Percentiles rank a stretch among this genome's conserved stretches.
These are phyloP conservation scores for Limnephilus rhombicus DNA, from an alignment of 2,888 invertebrate genomes.

Conservation along the genomic window DNA sequence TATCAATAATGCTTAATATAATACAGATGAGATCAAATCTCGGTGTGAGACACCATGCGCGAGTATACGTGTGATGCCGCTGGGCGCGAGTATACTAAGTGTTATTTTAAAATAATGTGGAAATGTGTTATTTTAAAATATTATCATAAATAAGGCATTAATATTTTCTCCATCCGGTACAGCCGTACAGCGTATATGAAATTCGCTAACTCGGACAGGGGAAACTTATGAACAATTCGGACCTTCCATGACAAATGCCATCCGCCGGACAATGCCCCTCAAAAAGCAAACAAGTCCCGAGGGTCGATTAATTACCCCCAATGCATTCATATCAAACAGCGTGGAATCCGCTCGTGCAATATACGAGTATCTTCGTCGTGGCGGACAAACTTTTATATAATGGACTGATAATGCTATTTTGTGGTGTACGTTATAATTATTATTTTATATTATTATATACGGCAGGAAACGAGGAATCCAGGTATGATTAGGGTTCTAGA, in stretches of 20 bases:
- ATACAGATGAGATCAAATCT: too few relatives aligned
- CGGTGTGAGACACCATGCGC: too few relatives aligned
- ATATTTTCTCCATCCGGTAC: neutral
- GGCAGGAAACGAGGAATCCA: too few relatives aligned
- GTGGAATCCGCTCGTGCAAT: neutral
- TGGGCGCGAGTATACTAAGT: too few relatives aligned
- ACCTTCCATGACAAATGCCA: neutral
- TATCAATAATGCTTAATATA: too few relatives aligned
- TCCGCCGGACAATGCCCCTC: neutral
- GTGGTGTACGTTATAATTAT: neutral
- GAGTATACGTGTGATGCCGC: too few relatives aligned
- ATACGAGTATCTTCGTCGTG: neutral
- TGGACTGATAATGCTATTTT: neutral
- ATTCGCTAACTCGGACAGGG: neutral
- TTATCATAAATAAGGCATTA: too few relatives aligned
- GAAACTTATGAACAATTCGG: neutral
- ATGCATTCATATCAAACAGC: slow-evolving; percentile 8
- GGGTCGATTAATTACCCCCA: slow-evolving; percentile 6
- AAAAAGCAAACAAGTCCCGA: neutral
- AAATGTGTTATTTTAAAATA: too few relatives aligned
- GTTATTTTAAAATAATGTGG: too few relatives aligned
- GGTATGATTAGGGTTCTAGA: too few relatives aligned
- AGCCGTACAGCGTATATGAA: neutral
- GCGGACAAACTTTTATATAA: neutral
- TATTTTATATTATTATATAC: too few relatives aligned